Conservation (phyloP, 2,797 vertebrate species). For the Argya squamiceps region DNA sequence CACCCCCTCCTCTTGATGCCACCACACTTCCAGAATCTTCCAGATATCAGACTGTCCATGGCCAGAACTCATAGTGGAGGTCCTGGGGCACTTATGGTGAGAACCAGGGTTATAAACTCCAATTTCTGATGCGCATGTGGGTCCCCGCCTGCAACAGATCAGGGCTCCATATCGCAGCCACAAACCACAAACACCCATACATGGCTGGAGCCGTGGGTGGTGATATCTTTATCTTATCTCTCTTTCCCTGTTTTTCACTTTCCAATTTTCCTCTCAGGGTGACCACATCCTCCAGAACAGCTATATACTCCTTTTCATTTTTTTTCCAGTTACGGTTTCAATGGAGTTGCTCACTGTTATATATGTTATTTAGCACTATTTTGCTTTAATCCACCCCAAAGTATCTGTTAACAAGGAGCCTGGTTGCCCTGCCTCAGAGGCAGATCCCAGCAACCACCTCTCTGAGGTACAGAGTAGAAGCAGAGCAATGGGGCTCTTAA, state of each 20-base stretch:
- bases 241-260: not conserved
- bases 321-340: rapidly evolving
- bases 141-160: rapidly evolving
- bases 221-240: too few relatives aligned
- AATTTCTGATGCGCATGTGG: rapidly evolving
- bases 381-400: not conserved
- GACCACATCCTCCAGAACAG: not conserved
- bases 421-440: not conserved
- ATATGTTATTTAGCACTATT: not conserved
- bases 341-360: not conserved
- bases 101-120: not conserved
- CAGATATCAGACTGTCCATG: not conserved
- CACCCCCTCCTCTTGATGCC: rapidly evolving
- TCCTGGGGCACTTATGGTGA: not conserved
- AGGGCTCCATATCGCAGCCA: not conserved
- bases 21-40: not conserved
- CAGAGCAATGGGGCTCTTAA: not conserved
- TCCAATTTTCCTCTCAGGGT: not conserved
- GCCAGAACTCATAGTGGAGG: not conserved
- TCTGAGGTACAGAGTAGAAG: not conserved
- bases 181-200: not conserved
- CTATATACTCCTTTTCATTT: not conserved
- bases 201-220: not conserved
- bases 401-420: not conserved
- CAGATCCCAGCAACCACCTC: rapidly evolving